Conservation (phyloP, 1,140 invertebrate genomes). For the Lordiphosa collinella region DNA sequence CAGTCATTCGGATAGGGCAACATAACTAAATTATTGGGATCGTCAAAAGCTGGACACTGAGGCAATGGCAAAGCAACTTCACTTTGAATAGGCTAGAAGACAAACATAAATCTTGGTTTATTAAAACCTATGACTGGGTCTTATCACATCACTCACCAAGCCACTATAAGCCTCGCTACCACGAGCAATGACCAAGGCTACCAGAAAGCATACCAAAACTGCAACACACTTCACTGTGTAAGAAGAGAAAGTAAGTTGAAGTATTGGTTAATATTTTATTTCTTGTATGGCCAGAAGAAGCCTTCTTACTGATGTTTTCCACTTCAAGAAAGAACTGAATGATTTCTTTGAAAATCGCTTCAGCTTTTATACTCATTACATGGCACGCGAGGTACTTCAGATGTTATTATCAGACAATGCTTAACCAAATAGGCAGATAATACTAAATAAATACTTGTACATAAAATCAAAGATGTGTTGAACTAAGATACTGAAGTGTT, state of each 20-base stretch:
- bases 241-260: not conserved
- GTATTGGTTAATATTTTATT: not conserved
- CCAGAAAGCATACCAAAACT: not conserved
- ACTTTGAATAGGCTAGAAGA: not conserved
- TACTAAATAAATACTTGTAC: not conserved
- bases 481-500: not conserved
- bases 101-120: not conserved
- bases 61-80: not conserved
- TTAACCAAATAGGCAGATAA: not conserved
- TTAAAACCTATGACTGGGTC: not conserved
- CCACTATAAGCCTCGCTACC: not conserved
- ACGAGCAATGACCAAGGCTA: not conserved
- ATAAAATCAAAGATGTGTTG: not conserved
- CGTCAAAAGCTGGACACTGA: slow-evolving; percentile 42
- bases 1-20: slow-evolving; percentile 44
- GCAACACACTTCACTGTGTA: slow-evolving; percentile 7
- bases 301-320: slow-evolving; percentile 18
- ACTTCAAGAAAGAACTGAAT: slow-evolving; percentile 1
- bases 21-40: slow-evolving; percentile 37
- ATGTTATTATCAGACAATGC: slow-evolving; percentile 6
- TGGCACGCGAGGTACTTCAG: not conserved
- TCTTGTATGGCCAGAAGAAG: no score
- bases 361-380: slow-evolving; percentile 25
- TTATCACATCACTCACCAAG: not conserved
- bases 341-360: not conserved